phyloP scores from a whole-genome alignment of 2,797 vertebrate genomes.

The Parotocinclus haroldoi region DNA sequence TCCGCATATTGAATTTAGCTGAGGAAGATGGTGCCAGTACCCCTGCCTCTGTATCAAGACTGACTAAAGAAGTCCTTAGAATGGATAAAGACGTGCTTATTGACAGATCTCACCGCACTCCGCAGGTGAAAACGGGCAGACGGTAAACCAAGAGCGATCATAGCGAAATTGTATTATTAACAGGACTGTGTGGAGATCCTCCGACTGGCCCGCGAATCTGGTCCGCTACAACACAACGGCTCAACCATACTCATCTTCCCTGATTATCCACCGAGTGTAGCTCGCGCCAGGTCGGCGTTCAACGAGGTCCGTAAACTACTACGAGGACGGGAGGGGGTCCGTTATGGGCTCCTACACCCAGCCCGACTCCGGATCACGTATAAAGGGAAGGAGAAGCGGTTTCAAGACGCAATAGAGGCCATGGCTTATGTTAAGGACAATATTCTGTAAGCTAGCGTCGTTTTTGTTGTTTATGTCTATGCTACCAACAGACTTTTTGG shows the following conservation, averaged over 20 bases:
- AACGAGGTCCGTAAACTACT: slow-evolving; percentile 3
- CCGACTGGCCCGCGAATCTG: background rate
- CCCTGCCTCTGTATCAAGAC: background rate
- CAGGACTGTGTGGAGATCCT: slow-evolving; percentile 14
- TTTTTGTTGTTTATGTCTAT: background rate
- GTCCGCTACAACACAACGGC: background rate
- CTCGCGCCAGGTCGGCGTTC: background rate
- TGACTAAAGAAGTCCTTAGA: background rate
- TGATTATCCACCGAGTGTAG: slow-evolving; percentile 17
- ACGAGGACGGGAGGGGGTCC: background rate
- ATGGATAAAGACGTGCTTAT: background rate
- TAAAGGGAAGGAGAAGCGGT: background rate
- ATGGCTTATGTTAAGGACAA: slow-evolving; percentile 2
- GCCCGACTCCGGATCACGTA: slow-evolving; percentile 6
- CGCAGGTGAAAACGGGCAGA: background rate
- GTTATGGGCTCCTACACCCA: background rate
- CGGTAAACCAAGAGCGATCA: slow-evolving; percentile 2
- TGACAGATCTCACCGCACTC: background rate
- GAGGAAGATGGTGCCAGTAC: background rate
- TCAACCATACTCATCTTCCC: slow-evolving; percentile 1
- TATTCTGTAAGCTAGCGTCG: no score
- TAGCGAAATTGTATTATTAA: background rate
- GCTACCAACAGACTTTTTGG: background rate
- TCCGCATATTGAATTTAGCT: background rate
- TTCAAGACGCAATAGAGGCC: background rate